Base-by-base conservation (phyloP, 2,797 vertebrate species). In the Sphenodon punctatus region DNA sequence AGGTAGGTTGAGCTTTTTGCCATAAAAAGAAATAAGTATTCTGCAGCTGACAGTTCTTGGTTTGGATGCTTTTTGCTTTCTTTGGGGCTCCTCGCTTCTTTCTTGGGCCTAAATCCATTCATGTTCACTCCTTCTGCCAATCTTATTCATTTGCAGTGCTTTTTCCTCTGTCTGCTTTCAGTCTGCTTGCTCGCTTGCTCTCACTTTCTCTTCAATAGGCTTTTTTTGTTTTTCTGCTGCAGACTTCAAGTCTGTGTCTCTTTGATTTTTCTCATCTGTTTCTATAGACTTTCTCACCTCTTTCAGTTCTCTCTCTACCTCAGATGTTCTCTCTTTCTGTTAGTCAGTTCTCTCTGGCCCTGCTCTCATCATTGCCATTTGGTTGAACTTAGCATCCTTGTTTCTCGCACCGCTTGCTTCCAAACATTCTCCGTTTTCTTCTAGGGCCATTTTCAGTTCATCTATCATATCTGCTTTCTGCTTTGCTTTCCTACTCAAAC, bases 101-200 rank as follows among this genome's bases (percentile, higher is more conserved):
- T 30, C 27, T 84, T 64, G 55, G 45, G 32, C 13, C 41, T 65
- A 53, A 36, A 61, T 59, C 71, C 75, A 63, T 78, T 51, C 53
- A 48, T 42, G 81, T 94, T 67, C 41, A 27, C 30, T 61, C 10
- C 61, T 88, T 58, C 4, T 82, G 70, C 56, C 20, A 41, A 43
- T 64, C 25, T 67, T 71, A 27, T 68, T 68, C 38, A 39, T 67
- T 78, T 82, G 42, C 48, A 60, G 56, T 60, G 46, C 5, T 80
- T 71, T 76, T 67, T 90, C n/a, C 23, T 23, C 90, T 93, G 88
- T 92, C 8, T 59, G 82, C 84, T 88, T 83, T 77, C 39, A 93
- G 92, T 90, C 67, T 41, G 75, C 75, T 89, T 83, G 58, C 75
- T 82, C 68, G 86, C 32, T 64, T 60, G 84, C 80, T 66, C 34